Evolutionary conservation across 64 coral and sea anemone species (phyloP), one percentile per base, ranked within the genome.

Genomic region (Platygyra sinensis): DNA sequence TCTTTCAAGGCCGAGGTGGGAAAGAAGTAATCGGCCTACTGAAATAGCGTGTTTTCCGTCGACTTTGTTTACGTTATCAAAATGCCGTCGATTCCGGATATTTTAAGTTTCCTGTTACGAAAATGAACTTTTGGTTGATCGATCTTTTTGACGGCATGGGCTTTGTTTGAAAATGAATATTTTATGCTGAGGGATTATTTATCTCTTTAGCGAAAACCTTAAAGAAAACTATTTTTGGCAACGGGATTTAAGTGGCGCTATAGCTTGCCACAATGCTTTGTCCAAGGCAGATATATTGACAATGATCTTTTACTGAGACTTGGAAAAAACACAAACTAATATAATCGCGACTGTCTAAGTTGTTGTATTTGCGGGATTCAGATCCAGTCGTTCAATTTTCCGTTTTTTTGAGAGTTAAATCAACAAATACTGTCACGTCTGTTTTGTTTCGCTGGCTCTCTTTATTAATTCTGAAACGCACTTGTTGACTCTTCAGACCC

Each of bases 131-230:
- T 51, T 49, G 36, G 20, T 20, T 36, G 62, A 71, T 85, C 60
- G 63, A 50, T 50, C 38, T 20, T 50, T 77, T 33, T 57, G 55
- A 64, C 50, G 80, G 61, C 61, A 83, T 22, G 29, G 59, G 80
- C 10, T 67, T 63, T 63, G 81, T 71, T 85, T 27, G 19, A 85
- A 71, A 85, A 85, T 85, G 62, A 85, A 85, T 71, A 51, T 85
- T 71, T 71, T 51, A 71, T 50, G 20, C 14, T 13, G 14, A 50
- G 71, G 81, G 36, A 51, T 71, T 71, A 85, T 9, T 17, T 72
- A 10, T 71, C 39, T 20, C 50, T 15, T 71, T 38, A 64, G 79
- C 22, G 25, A 72, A 11, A 59, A 80, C 28, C 71, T 81, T 72
- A 0, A 85, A 46, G 38, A 24, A 52, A 49, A 51, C 63, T 67